These are phyloP conservation scores for Harmothoe impar DNA, from an alignment of 2,888 invertebrate genomes.

Conservation along the genomic window DNA sequence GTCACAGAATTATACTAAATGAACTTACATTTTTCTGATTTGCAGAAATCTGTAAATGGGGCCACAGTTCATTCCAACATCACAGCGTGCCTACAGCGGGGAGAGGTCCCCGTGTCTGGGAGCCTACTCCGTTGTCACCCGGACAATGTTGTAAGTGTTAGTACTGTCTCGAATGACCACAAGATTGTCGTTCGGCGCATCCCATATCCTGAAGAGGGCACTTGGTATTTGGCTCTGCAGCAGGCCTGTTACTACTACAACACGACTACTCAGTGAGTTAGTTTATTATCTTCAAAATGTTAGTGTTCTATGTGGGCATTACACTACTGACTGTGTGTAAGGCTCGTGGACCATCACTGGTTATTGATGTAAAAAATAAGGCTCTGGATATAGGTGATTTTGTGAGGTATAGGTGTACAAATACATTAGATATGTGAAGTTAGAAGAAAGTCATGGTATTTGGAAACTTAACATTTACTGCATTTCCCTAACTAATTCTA, in stretches of 20 bases:
- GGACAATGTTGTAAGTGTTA: neutral
- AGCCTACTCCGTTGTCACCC: conserved; percentile 19
- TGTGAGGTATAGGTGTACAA: no score
- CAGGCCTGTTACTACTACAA: conserved; percentile 86
- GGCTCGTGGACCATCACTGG: no score
- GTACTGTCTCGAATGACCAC: neutral
- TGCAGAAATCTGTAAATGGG: neutral
- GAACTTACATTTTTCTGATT: no score
- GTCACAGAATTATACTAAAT: no score
- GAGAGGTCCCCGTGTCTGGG: conserved; percentile 38
- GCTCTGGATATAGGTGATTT: no score
- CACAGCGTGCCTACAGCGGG: conserved; percentile 33
- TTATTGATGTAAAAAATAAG: no score
- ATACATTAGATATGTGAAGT: no score
- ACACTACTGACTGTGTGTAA: no score
- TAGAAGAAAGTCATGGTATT: no score
- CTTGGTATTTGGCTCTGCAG: conserved; percentile 91
- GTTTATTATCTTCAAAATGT: neutral
- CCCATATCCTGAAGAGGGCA: conserved; percentile 93
- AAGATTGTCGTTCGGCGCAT: conserved; percentile 83
- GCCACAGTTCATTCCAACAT: conserved; percentile 40
- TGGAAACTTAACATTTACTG: no score
- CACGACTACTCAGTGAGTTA: conserved; percentile 17
- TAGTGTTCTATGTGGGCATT: no score
- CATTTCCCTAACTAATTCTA: no score